Conservation (phyloP, 1,140 invertebrate genomes). For the Bombus polaris region DNA sequence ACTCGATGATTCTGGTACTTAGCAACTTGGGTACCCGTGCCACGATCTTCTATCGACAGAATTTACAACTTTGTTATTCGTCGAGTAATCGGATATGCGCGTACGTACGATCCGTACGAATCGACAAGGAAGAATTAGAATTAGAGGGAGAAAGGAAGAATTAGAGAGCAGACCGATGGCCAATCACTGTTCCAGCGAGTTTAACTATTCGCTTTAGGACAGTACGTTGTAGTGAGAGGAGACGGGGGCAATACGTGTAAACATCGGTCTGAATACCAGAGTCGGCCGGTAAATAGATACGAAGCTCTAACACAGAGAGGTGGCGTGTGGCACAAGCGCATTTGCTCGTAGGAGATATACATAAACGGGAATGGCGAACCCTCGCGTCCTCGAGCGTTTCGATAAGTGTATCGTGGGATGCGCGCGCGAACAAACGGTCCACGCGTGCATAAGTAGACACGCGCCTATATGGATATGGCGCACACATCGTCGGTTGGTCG, state of each 20-base stretch:
- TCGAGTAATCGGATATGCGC: not conserved
- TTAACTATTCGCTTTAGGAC: not conserved
- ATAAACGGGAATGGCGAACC: not conserved
- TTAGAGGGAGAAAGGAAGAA: not conserved
- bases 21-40: not conserved
- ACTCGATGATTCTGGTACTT: not conserved
- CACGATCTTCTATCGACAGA: not conserved
- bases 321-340: not conserved
- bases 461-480: not conserved
- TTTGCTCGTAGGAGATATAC: not conserved
- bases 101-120: not conserved
- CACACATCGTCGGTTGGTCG: conserved; percentile 26
- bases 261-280: conserved; percentile 57
- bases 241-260: conserved; percentile 54
- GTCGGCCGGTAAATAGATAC: conserved; percentile 45
- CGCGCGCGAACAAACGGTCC: not conserved
- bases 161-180: not conserved
- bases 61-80: not conserved
- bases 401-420: conserved; percentile 13
- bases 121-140: not conserved
- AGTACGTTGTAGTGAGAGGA: not conserved
- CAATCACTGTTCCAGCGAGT: not conserved
- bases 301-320: not conserved
- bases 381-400: too few species aligned
- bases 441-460: conserved; percentile 49